A percentile compares a stretch with the other conserved stretches of the same genome.
Evolutionary conservation across 64 coral and sea anemone genomes (phyloP).

Genomic region (Actinia equina): DNA sequence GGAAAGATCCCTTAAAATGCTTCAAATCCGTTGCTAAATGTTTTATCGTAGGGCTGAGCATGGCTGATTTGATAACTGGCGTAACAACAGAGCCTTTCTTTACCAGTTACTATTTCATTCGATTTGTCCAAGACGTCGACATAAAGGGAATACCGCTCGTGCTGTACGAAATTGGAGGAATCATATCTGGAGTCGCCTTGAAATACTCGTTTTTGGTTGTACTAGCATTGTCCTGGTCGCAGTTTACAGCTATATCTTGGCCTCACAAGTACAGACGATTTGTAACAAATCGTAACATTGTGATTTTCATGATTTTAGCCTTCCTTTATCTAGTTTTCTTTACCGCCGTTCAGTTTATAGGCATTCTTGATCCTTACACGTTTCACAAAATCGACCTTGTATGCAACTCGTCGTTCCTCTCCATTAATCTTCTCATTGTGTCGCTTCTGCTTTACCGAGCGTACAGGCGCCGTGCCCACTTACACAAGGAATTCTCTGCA

Average conservation of each 20-base stretch:
- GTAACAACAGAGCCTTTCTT: conserved; percentile 56
- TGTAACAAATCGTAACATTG: conserved; percentile 32
- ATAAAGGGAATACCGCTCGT: background rate
- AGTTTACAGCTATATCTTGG: conserved; percentile 47
- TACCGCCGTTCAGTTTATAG: conserved; percentile 37
- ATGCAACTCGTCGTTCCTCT: conserved; percentile 41
- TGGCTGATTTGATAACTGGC: conserved; percentile 41
- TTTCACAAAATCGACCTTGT: conserved; percentile 41
- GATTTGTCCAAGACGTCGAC: background rate
- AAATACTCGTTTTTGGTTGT: conserved; percentile 58
- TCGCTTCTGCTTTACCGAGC: conserved; percentile 37
- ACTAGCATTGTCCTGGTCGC: conserved; percentile 54
- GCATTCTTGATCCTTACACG: conserved; percentile 10
- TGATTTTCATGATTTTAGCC: conserved; percentile 18
- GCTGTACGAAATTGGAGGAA: conserved; percentile 24
- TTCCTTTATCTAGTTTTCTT: conserved; percentile 45
- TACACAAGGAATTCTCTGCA: background rate
- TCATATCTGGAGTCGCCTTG: conserved; percentile 48
- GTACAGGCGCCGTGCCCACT: conserved; percentile 16
- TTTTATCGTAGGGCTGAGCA: conserved; percentile 40
- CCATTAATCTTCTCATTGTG: conserved; percentile 38
- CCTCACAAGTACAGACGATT: conserved; percentile 53
- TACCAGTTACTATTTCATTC: conserved; percentile 39
- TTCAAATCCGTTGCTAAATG: conserved; percentile 27
- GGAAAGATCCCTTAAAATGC: conserved; percentile 68